These are phyloP conservation scores for Atherix ibis DNA, from an alignment of 2,888 invertebrate genomes.

Conservation along the genomic window DNA sequence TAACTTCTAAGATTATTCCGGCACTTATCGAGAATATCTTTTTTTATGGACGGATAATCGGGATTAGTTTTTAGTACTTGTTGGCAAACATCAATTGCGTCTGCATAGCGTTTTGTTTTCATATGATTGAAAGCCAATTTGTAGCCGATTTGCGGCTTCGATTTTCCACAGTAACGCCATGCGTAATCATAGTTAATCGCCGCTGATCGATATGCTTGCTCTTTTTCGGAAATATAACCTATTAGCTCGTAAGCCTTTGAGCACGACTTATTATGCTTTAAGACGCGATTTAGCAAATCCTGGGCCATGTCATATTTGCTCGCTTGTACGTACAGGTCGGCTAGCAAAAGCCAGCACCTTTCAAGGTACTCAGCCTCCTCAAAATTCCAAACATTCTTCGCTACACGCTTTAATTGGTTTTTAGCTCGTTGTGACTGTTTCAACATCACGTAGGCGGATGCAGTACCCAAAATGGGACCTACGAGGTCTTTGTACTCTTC, in stretches of 20 bases:
- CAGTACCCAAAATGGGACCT: constrained; percentile 71
- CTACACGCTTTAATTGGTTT: constrained; percentile 79
- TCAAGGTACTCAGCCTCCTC: constrained; percentile 94
- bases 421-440: constrained; percentile 86
- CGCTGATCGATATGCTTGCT: constrained; percentile 77
- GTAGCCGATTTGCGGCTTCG: constrained; percentile 76
- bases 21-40: constrained; percentile 87
- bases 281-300: constrained; percentile 59
- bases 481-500: constrained; percentile 64
- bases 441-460: constrained; percentile 57
- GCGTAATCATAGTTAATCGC: constrained; percentile 64
- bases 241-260: constrained; percentile 77
- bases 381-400: constrained; percentile 77
- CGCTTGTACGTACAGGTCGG: constrained; percentile 72
- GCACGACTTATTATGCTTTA: constrained; percentile 76
- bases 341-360: constrained; percentile 85
- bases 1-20: constrained; percentile 57
- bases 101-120: constrained; percentile 75
- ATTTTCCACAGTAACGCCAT: constrained; percentile 69
- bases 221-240: constrained; percentile 76
- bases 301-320: constrained; percentile 75
- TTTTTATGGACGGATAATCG: constrained; percentile 78
- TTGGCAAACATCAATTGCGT: constrained; percentile 83
- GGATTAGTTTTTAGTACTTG: constrained; percentile 66
- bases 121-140: constrained; percentile 84